Evolutionary conservation across 2,797 vertebrate genomes (phyloP).

Genomic region (Sandelia bainsii): DNA sequence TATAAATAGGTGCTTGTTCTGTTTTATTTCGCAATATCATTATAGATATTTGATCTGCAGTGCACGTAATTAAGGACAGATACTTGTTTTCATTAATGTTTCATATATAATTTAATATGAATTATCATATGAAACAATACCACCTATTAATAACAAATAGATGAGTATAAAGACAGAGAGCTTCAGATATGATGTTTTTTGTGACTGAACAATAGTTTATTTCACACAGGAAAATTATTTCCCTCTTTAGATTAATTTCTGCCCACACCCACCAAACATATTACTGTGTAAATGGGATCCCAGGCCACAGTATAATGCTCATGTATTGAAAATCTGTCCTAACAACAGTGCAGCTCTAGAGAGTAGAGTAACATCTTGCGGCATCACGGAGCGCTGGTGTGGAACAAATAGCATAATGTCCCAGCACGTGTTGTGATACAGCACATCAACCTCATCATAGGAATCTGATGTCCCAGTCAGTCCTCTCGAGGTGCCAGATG

Average conservation of each 20-base stretch:
- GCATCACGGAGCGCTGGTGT: constrained; percentile 69
- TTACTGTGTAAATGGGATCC: constrained; percentile 72
- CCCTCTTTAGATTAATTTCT: constrained; percentile 63
- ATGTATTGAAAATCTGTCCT: constrained; percentile 77
- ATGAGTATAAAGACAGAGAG: constrained; percentile 16
- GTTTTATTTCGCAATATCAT: constrained; percentile 67
- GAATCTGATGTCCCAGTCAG: constrained; percentile 65
- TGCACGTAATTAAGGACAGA: constrained; percentile 9
- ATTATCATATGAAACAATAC: background rate
- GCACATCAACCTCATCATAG: constrained; percentile 79
- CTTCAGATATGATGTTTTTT: constrained; percentile 22
- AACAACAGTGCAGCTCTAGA: constrained; percentile 58
- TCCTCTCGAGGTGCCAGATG: constrained; percentile 58
- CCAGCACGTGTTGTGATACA: constrained; percentile 73
- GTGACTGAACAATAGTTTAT: constrained; percentile 58
- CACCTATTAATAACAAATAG: background rate
- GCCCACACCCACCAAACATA: constrained; percentile 54
- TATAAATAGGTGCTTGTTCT: constrained; percentile 76
- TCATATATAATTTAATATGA: constrained; percentile 6
- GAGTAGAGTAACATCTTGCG: constrained; percentile 72
- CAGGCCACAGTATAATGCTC: constrained; percentile 72
- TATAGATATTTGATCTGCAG: constrained; percentile 54
- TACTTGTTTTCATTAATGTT: constrained; percentile 34
- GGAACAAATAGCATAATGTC: constrained; percentile 82
- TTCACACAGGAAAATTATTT: constrained; percentile 55